phyloP scores from a whole-genome alignment of 2,888 invertebrate genomes.

The Spodoptera picta region DNA sequence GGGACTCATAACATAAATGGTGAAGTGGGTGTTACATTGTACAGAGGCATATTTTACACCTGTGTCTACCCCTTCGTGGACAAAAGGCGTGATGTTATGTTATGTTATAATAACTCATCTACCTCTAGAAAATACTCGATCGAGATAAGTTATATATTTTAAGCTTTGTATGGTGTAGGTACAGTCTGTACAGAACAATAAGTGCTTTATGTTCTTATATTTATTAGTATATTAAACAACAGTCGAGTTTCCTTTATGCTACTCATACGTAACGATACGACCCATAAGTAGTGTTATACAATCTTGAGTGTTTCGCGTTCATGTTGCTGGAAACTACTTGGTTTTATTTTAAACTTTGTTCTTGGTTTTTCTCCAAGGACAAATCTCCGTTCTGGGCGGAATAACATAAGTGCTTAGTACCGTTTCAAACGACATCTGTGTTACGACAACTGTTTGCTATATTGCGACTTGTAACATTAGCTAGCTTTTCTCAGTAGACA shows the following conservation, averaged over 20 bases:
- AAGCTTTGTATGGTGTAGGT: too few relatives aligned
- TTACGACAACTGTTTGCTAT: conserved; percentile 3
- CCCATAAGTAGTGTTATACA: conserved; percentile 32
- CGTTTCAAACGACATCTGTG: conserved; percentile 2
- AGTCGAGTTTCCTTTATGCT: conserved; percentile 9
- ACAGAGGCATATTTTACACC: too few relatives aligned
- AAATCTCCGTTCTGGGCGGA: neutral
- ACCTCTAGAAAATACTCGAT: too few relatives aligned
- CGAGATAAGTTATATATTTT: too few relatives aligned
- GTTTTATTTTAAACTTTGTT: conserved; percentile 27
- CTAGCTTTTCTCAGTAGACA: conserved; percentile 7
- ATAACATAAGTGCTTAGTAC: conserved; percentile 1
- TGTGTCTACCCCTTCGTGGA: too few relatives aligned
- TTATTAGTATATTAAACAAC: conserved; percentile 11
- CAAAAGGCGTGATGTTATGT: too few relatives aligned
- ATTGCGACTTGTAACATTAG: conserved; percentile 1
- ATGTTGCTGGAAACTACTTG: conserved; percentile 32
- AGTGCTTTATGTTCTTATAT: too few relatives aligned
- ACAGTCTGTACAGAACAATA: too few relatives aligned
- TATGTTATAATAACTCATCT: too few relatives aligned
- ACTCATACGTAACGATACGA: conserved; percentile 17
- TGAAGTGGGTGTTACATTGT: too few relatives aligned
- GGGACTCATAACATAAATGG: too few relatives aligned
- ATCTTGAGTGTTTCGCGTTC: conserved; percentile 31
- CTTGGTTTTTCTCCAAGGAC: conserved; percentile 18